Percentiles rank a stretch among this genome's conserved stretches.
Conservation (phyloP, 2,888 invertebrate genomes). For the Pristionchus entomophagus region DNA sequence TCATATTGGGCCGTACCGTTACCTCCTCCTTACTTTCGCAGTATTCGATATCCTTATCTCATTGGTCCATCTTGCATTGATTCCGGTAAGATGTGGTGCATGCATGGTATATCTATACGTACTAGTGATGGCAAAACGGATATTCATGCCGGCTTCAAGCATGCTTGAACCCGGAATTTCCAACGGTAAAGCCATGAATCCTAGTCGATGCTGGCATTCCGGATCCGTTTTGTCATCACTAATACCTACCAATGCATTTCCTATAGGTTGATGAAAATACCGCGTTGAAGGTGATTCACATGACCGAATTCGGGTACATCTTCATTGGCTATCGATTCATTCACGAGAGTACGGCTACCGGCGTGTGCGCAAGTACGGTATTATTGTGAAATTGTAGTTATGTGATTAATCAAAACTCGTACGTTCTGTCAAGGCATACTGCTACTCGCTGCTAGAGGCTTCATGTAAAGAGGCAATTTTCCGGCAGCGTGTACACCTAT, state of each 20-base stretch:
- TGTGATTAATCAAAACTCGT: neutral
- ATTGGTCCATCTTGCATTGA: neutral
- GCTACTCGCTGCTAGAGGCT: neutral
- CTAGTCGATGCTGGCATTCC: no score
- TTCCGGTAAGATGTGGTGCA: neutral
- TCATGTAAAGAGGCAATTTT: neutral
- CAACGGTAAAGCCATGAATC: no score
- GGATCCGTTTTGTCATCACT: no score
- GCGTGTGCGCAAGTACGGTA: neutral
- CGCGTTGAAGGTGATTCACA: neutral
- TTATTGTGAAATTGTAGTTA: neutral
- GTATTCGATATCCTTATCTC: neutral
- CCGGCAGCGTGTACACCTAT: neutral
- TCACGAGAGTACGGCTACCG: neutral
- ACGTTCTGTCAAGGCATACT: neutral
- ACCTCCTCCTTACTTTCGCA: neutral
- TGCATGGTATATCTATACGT: neutral
- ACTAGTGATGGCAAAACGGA: neutral
- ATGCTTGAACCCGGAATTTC: no score
- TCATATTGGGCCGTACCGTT: no score
- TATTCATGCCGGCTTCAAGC: no score
- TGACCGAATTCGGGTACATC: slow-evolving; percentile 4
- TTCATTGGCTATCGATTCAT: neutral
- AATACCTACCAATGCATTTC: no score
- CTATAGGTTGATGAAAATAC: neutral